These are phyloP conservation scores for Blera fallax DNA, from an alignment of 2,888 invertebrate species.

Conservation along the genomic window DNA sequence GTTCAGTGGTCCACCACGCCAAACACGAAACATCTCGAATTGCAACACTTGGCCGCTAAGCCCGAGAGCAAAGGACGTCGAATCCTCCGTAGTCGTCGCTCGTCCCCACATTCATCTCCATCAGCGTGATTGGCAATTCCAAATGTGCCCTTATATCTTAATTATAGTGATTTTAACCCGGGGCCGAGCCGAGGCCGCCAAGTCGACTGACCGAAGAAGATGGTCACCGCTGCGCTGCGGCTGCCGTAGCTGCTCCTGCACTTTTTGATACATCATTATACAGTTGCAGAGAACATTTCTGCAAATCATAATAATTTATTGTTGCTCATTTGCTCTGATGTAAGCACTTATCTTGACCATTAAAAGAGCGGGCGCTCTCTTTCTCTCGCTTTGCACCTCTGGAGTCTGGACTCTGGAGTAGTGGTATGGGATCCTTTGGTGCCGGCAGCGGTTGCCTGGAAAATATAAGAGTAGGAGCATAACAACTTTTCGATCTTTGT, in stretches of 20 bases:
- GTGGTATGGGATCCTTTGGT: not conserved
- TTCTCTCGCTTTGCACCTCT: not conserved
- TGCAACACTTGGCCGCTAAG: not conserved
- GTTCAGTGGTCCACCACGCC: slow-evolving; percentile 11
- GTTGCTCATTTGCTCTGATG: slow-evolving; percentile 77
- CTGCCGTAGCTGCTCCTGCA: slow-evolving; percentile 48
- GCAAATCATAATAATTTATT: slow-evolving; percentile 80
- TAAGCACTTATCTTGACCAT: slow-evolving; percentile 69
- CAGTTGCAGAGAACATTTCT: slow-evolving; percentile 77
- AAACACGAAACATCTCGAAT: slow-evolving; percentile 16
- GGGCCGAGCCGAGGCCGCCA: slow-evolving; percentile 42
- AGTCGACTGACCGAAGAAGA: not conserved
- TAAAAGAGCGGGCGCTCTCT: slow-evolving; percentile 59
- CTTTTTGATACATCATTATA: slow-evolving; percentile 78
- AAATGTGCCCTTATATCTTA: slow-evolving; percentile 79
- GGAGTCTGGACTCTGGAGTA: not conserved
- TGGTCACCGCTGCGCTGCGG: not conserved
- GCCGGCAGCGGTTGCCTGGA: not conserved
- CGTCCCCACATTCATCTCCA: slow-evolving; percentile 63
- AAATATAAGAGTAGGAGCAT: not conserved
- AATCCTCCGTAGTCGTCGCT: not conserved
- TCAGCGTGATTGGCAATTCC: slow-evolving; percentile 75
- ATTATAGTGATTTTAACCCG: slow-evolving; percentile 79
- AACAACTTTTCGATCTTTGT: slow-evolving; percentile 30
- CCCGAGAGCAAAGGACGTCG: not conserved